Conservation (phyloP, 2,797 vertebrate genomes). For the Clamator glandarius region DNA sequence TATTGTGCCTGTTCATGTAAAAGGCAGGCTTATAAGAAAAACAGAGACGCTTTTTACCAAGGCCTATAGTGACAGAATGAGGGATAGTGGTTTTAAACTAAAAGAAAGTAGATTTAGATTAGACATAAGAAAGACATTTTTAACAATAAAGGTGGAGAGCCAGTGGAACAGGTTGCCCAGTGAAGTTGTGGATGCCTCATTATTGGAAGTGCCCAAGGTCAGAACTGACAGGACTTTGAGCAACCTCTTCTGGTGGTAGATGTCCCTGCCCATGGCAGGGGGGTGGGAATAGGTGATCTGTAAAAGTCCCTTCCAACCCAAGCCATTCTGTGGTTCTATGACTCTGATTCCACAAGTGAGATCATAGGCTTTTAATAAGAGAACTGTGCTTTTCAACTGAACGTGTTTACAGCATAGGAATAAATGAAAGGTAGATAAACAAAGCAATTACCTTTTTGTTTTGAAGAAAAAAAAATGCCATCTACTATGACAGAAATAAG, state of each 20-base stretch:
- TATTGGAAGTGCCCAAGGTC: not conserved
- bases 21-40: not conserved
- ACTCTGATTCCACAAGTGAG: not conserved
- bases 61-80: not conserved
- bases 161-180: not conserved
- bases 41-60: not conserved
- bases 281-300: not conserved
- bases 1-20: not conserved
- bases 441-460: not conserved
- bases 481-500: not conserved
- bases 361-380: not conserved
- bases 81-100: not conserved
- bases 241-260: not conserved
- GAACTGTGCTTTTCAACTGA: not conserved
- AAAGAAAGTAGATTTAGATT: not conserved
- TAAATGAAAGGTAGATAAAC: not conserved
- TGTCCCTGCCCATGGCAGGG: not conserved
- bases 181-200: not conserved
- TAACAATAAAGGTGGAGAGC: accelerated
- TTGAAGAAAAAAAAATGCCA: not conserved
- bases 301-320: not conserved
- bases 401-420: not conserved
- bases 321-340: not conserved
- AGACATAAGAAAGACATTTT: not conserved
- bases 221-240: not conserved